Percentiles rank a stretch among this genome's conserved stretches.
These are phyloP conservation scores for Eospalax fontanierii DNA, from an alignment of 2,797 vertebrate genomes.

Conservation along the genomic window DNA sequence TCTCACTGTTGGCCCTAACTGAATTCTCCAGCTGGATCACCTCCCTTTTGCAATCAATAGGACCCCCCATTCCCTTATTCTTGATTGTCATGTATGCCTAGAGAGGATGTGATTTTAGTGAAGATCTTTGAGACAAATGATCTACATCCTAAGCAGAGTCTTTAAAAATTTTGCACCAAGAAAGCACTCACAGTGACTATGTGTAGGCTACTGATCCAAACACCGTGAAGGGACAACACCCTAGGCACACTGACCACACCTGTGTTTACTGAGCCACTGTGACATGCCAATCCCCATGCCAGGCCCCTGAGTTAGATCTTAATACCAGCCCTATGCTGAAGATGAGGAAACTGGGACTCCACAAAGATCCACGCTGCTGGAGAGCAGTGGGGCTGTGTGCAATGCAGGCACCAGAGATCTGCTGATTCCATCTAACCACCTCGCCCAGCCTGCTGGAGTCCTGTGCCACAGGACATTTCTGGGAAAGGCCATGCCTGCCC, in stretches of 20 bases:
- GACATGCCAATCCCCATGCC: rapidly evolving
- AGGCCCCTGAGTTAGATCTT: neutral
- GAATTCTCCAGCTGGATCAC: neutral
- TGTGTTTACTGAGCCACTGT: neutral
- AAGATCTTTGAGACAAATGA: neutral
- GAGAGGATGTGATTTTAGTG: neutral
- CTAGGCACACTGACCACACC: neutral
- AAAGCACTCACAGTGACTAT: neutral
- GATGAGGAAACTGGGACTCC: neutral
- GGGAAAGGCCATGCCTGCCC: neutral
- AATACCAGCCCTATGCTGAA: neutral
- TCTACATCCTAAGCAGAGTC: too few relatives aligned
- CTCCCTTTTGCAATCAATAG: neutral
- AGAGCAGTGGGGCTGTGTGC: neutral
- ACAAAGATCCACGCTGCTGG: neutral
- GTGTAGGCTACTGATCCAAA: neutral
- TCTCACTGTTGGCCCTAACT: neutral
- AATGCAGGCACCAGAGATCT: neutral
- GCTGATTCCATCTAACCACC: neutral
- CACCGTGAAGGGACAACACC: neutral
- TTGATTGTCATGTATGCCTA: neutral
- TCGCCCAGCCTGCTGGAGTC: neutral
- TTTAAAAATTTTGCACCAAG: neutral
- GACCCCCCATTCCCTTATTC: neutral
- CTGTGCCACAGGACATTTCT: neutral